Evolutionary conservation across 2,888 invertebrate species (phyloP).

Genomic region (Spilosoma lubricipeda): DNA sequence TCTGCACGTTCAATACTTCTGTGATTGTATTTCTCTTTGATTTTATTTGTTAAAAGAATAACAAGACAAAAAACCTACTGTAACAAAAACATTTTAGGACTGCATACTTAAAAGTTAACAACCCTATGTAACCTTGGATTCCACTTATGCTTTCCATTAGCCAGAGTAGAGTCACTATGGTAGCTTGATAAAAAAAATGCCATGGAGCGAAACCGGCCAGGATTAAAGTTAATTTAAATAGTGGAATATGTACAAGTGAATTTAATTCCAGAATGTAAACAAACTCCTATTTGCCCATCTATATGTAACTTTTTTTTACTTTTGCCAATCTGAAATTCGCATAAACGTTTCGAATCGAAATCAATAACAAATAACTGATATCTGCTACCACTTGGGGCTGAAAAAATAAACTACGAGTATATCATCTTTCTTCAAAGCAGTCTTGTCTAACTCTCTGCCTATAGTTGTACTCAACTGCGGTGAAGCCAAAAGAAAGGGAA

Average conservation of each 20-base stretch:
- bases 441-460: no score
- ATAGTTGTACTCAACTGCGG: no score
- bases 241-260: no score
- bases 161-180: no score
- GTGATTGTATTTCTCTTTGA: not conserved
- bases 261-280: not conserved
- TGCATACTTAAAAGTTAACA: not conserved
- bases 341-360: not conserved
- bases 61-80: not conserved
- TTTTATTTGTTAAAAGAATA: not conserved
- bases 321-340: not conserved
- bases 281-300: not conserved
- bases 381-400: not conserved
- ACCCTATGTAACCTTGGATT: not conserved
- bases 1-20: conserved; percentile 22
- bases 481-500: no score
- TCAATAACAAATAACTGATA: not conserved
- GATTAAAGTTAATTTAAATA: no score
- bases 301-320: not conserved
- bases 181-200: no score
- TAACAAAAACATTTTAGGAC: not conserved
- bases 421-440: no score
- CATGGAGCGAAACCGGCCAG: no score
- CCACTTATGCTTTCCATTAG: no score
- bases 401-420: not conserved